Percentiles rank a stretch among this genome's conserved stretches.
These are phyloP conservation scores for Oryctes rhinoceros DNA, from an alignment of 1,140 invertebrate genomes.

Conservation along the genomic window DNA sequence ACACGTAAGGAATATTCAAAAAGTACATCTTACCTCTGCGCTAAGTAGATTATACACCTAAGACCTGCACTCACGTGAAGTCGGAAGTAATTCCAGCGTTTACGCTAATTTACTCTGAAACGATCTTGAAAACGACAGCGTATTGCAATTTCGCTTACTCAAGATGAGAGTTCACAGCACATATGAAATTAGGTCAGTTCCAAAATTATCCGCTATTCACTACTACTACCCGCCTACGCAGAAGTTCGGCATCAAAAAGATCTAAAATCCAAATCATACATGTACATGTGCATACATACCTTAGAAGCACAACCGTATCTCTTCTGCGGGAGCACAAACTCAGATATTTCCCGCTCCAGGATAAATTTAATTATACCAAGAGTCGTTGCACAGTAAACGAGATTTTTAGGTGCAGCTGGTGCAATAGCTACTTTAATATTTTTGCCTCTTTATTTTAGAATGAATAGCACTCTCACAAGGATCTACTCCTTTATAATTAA, in stretches of 20 bases:
- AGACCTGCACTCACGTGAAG: neutral
- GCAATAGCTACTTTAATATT: neutral
- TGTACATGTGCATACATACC: too few relatives aligned
- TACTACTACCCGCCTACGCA: neutral
- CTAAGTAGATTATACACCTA: too few relatives aligned
- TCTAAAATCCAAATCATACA: neutral
- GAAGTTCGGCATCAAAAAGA: neutral
- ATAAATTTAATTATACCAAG: constrained; percentile 4
- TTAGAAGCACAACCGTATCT: neutral
- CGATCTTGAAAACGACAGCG: neutral
- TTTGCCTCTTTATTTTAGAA: neutral
- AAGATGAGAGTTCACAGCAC: neutral
- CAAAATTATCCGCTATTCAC: neutral
- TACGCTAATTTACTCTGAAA: neutral
- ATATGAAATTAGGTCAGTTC: constrained; percentile 4
- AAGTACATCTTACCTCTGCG: too few relatives aligned
- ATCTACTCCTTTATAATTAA: constrained; percentile 1
- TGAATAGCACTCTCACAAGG: neutral
- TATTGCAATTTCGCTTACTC: neutral
- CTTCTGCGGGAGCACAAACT: neutral
- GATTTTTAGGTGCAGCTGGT: constrained; percentile 13
- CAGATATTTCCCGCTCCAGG: neutral
- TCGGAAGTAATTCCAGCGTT: neutral
- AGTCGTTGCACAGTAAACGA: neutral
- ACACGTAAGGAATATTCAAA: too few relatives aligned